These are phyloP conservation scores for Conomelus anceps DNA, from an alignment of 2,888 invertebrate genomes.

Conservation along the genomic window DNA sequence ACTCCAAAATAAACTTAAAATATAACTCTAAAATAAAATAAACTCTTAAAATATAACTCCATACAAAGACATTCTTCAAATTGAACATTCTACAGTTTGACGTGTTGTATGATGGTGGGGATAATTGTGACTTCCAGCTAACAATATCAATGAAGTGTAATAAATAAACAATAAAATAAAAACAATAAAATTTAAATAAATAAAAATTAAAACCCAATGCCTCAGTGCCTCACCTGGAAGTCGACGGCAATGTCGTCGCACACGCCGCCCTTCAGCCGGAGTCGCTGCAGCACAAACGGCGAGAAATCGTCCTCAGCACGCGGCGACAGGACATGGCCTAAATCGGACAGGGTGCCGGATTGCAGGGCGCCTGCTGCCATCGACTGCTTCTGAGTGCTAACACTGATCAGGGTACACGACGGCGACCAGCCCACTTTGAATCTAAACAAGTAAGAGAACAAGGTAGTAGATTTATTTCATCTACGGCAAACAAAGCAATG, in stretches of 20 bases:
- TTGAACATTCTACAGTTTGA: too few relatives aligned
- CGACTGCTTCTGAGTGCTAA: constrained; percentile 35
- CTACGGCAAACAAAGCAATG: too few relatives aligned
- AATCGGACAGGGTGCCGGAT: constrained; percentile 41
- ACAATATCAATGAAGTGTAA: too few relatives aligned
- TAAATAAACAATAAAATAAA: too few relatives aligned
- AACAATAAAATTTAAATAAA: neutral
- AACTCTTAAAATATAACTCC: too few relatives aligned
- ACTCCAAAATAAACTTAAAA: too few relatives aligned
- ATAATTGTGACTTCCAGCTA: too few relatives aligned
- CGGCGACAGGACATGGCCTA: constrained; percentile 40
- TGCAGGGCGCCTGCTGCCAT: constrained; percentile 41
- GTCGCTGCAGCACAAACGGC: constrained; percentile 40
- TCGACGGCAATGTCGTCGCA: constrained; percentile 35
- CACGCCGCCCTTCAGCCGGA: constrained; percentile 39
- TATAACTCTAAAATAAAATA: too few relatives aligned
- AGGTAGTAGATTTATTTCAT: neutral
- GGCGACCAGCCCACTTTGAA: constrained; percentile 71
- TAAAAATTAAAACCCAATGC: neutral
- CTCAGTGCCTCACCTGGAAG: constrained; percentile 25
- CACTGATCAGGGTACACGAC: constrained; percentile 41
- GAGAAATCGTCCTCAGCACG: constrained; percentile 39
- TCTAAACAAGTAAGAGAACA: constrained; percentile 38
- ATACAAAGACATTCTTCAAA: too few relatives aligned
- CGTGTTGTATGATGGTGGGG: too few relatives aligned